These are phyloP conservation scores for Epicauta chinensis DNA, from an alignment of 1,140 invertebrate genomes.

Conservation along the genomic window DNA sequence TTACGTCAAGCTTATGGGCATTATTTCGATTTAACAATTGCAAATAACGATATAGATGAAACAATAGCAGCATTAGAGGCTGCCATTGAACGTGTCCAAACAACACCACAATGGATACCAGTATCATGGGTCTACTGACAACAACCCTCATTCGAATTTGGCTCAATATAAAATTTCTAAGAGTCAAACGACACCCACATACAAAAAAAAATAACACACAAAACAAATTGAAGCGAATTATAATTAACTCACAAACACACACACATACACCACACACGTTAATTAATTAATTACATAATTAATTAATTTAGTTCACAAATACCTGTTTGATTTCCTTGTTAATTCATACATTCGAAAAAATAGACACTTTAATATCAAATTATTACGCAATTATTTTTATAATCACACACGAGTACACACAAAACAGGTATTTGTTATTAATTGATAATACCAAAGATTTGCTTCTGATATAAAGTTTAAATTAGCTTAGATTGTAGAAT, in stretches of 20 bases:
- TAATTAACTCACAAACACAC: constrained; percentile 1
- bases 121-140: constrained; percentile 94
- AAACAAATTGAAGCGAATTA: constrained; percentile 13
- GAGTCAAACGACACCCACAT: neutral
- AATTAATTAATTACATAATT: too few relatives aligned
- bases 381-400: too few relatives aligned
- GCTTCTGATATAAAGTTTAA: too few relatives aligned
- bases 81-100: constrained; percentile 83
- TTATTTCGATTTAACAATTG: constrained; percentile 95
- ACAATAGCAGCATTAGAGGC: constrained; percentile 89
- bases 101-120: constrained; percentile 91
- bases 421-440: too few relatives aligned
- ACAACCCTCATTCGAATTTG: constrained; percentile 39
- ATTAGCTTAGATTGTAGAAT: too few relatives aligned
- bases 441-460: too few relatives aligned
- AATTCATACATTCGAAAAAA: too few relatives aligned
- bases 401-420: too few relatives aligned
- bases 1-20: constrained; percentile 94
- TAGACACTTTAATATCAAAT: too few relatives aligned
- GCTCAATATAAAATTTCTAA: constrained; percentile 39
- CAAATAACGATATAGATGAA: constrained; percentile 99
- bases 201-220: neutral
- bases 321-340: too few relatives aligned
- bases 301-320: too few relatives aligned
- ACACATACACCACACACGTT: neutral